A percentile compares a stretch with the other conserved stretches of the same genome.
These are phyloP conservation scores for Tupaia chinensis DNA, from an alignment of 2,113 vertebrate genomes.

Conservation along the genomic window DNA sequence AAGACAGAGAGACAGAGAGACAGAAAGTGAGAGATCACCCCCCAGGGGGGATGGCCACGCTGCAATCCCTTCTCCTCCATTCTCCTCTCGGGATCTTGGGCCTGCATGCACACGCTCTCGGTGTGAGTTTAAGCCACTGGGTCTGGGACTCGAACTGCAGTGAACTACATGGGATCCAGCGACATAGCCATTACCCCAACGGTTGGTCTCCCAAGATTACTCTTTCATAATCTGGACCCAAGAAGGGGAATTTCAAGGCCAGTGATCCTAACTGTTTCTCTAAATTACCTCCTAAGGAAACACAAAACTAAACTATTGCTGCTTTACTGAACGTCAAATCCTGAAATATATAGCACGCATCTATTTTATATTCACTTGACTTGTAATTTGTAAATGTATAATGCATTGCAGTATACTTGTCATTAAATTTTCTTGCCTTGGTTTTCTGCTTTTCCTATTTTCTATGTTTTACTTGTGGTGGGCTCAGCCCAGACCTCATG, in stretches of 20 bases:
- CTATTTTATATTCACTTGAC: neutral
- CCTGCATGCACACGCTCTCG: no score
- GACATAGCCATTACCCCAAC: no score
- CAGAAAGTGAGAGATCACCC: no score
- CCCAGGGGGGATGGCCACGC: no score
- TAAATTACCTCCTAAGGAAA: constrained; percentile 37
- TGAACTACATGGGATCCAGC: no score
- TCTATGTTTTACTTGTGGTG: constrained; percentile 56
- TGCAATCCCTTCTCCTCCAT: no score
- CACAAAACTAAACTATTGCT: constrained; percentile 8
- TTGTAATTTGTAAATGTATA: constrained; percentile 30
- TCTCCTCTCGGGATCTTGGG: no score
- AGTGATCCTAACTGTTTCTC: neutral
- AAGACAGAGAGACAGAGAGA: no score
- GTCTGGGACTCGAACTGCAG: no score
- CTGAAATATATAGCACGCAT: neutral
- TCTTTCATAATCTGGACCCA: neutral
- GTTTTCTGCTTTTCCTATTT: constrained; percentile 62
- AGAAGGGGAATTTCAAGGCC: neutral
- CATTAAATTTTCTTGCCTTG: constrained; percentile 20
- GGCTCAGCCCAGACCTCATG: constrained; percentile 52
- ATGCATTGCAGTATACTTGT: neutral
- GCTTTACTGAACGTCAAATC: constrained; percentile 1
- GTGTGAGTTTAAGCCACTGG: no score
- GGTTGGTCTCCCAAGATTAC: no score